These are phyloP conservation scores for Beris chalybata DNA, from an alignment of 2,888 invertebrate genomes.

Conservation along the genomic window DNA sequence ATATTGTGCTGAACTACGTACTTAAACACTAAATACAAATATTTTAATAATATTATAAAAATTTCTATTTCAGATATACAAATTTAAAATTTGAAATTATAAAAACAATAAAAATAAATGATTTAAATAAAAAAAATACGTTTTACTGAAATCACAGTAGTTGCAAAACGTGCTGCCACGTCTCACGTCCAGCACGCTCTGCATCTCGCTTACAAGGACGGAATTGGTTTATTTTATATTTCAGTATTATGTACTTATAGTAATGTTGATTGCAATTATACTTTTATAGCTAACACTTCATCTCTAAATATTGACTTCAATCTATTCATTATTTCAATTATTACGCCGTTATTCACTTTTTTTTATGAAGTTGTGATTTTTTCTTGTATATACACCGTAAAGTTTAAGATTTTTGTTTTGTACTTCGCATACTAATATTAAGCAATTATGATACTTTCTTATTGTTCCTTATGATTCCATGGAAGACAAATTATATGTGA, in stretches of 20 bases:
- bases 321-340: not conserved
- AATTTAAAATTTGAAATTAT: conserved; percentile 11
- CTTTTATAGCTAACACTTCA: not conserved
- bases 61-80: not conserved
- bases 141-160: conserved; percentile 28
- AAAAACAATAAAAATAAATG: conserved; percentile 15
- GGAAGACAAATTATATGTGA: conserved; percentile 23
- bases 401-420: conserved; percentile 16
- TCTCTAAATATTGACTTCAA: conserved; percentile 8
- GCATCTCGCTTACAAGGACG: conserved; percentile 22
- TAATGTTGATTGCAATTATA: conserved; percentile 12
- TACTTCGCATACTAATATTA: conserved; percentile 24
- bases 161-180: conserved; percentile 7
- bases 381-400: conserved; percentile 19
- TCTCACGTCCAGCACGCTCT: conserved; percentile 1
- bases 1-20: conserved; percentile 23
- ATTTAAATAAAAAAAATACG: not conserved
- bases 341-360: too few relatives aligned
- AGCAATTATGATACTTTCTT: not conserved
- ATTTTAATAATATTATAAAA: not conserved
- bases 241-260: not conserved
- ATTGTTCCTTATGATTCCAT: conserved; percentile 8
- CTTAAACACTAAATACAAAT: not conserved
- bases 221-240: conserved; percentile 10
- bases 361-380: too few relatives aligned